Conservation (phyloP, 2,113 vertebrate species). For the Oncorhynchus nerka region DNA sequence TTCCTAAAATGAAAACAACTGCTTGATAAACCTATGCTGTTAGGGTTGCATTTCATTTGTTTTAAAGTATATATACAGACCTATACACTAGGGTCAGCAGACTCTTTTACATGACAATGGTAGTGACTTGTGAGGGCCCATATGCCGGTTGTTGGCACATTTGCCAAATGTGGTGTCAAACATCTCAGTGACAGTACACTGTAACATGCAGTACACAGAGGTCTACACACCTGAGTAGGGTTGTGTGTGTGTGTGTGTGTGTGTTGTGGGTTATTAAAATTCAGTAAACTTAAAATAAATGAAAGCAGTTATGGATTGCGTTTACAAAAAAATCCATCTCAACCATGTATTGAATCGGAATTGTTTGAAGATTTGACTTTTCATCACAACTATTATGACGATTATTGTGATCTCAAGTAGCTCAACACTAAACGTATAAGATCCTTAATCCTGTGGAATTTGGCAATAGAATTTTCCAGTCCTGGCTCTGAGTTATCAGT, state of each 20-base stretch:
- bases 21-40: conserved; percentile 49
- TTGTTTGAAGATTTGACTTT: too few relatives aligned
- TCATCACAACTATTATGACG: too few relatives aligned
- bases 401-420: too few relatives aligned
- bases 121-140: conserved; percentile 61
- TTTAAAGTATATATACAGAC: conserved; percentile 41
- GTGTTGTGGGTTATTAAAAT: background rate
- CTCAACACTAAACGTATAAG: too few relatives aligned
- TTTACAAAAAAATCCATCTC: too few relatives aligned
- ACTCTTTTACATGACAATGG: conserved; percentile 64
- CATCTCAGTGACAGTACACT: conserved; percentile 25
- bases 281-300: too few relatives aligned
- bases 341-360: too few relatives aligned
- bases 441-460: too few relatives aligned
- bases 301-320: too few relatives aligned
- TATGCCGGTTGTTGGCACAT: conserved; percentile 44
- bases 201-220: conserved; percentile 12
- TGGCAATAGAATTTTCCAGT: too few relatives aligned
- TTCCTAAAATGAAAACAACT: conserved; percentile 53
- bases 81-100: conserved; percentile 25
- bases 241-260: conserved; percentile 2
- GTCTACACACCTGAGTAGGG: background rate
- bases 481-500: too few relatives aligned
- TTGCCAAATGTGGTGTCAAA: conserved; percentile 60
- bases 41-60: conserved; percentile 53